Evolutionary conservation across 2,797 vertebrate genomes (phyloP).

Genomic region (Somateria mollissima): DNA sequence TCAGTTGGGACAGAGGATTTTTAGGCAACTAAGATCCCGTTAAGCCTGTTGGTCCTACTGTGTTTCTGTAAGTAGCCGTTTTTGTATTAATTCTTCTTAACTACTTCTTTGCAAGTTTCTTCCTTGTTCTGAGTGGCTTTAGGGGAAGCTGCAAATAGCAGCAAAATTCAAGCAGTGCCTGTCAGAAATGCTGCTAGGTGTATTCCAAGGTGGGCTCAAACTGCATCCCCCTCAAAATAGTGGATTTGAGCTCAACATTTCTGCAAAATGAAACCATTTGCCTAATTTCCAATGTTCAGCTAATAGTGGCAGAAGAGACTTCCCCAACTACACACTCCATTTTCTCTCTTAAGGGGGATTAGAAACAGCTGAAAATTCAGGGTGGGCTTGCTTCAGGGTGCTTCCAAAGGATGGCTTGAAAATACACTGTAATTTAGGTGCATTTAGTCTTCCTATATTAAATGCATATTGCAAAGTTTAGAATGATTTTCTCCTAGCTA

Average conservation of each 20-base stretch:
- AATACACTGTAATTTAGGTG: constrained; percentile 53
- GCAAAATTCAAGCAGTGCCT: neutral
- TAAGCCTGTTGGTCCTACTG: neutral
- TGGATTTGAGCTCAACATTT: neutral
- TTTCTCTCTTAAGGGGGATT: constrained; percentile 39
- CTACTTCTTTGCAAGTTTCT: neutral
- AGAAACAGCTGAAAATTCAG: constrained; percentile 57
- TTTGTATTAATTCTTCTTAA: neutral
- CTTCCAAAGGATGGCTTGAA: constrained; percentile 35
- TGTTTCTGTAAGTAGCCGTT: neutral
- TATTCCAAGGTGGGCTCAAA: neutral
- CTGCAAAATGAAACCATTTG: constrained; percentile 8
- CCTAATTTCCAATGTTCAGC: neutral
- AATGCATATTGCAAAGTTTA: constrained; percentile 57
- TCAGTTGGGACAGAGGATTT: neutral
- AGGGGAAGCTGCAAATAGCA: neutral
- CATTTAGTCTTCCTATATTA: constrained; percentile 43
- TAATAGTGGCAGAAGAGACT: constrained; percentile 27
- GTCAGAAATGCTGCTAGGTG: neutral
- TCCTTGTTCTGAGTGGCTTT: neutral
- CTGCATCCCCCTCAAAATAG: neutral
- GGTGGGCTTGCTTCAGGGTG: constrained; percentile 57
- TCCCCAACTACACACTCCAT: constrained; percentile 2
- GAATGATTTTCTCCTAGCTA: constrained; percentile 6
- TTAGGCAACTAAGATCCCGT: neutral